Evolutionary conservation across 2,797 vertebrate species (phyloP), one percentile per base, ranked within the genome.

Genomic region (Apodemus agrarius): DNA sequence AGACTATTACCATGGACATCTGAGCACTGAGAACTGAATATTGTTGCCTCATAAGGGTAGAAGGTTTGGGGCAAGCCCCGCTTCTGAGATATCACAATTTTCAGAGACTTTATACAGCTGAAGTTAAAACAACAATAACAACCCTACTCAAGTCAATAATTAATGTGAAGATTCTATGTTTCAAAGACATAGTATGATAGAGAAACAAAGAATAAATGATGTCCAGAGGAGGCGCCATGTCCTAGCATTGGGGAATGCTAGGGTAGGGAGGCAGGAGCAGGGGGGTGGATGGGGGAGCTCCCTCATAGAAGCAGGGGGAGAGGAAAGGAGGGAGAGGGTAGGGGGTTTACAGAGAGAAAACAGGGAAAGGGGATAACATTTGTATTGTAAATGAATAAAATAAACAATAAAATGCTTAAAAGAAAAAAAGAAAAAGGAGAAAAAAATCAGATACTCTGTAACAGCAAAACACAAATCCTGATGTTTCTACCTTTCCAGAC

Each of bases 361-460:
- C 17, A 1, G 8, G 34, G n/a, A 72, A 72, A 17, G 7, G n/a
- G n/a, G 19, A 10, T 72, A 72, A 72, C 17, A 21, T 21, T 72
- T 72, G n/a, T 21, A 72, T 21, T 72, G n/a, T 21, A 72, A 37
- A 37, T 37, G 37, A 72, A 37, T 37, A 72, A 37, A 67, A 21
- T 37, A 72, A 37, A n/a, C 17, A 69, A 72, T 37, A 21, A 21
- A 72, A 67, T 13, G 34, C 31, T 67, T 21, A 72, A 72, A 21
- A 9, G 34, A 13, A 14, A 5, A 12, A 14, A 6, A 19, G 5
- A 69, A n/a, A 72, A 10, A 9, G n/a, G 34, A 2, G 34, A 0
- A 2, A 22, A 67, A 34, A 34, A 14, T 6, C 69, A 72, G 46
- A 29, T 17, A 93, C 49, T n/a, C 4, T 43, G 4, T 74, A 87